Base-by-base conservation (phyloP, 2,888 invertebrate genomes). In the Drosophila demipolita region DNA sequence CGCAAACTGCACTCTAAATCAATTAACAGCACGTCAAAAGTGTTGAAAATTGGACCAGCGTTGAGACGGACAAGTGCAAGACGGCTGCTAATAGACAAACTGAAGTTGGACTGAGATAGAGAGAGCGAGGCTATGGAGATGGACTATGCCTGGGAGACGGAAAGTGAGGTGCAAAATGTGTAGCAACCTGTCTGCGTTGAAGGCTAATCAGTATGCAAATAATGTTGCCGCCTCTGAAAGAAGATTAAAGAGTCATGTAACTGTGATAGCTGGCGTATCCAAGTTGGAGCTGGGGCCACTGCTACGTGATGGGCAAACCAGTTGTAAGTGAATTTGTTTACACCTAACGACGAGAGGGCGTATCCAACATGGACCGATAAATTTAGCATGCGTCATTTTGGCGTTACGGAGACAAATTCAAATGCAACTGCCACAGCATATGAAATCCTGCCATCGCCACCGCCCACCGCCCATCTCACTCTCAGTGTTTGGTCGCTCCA, bases 141-240 rank as follows among this genome's bases (percentile, higher is more conserved):
- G 60, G 64, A 40, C 26, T 29, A 11, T 42, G 55, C 26, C 63
- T 58, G 52, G 33, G 29, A 49, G 58, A 54, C 60, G 66, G 58
- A 65, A 68, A 59, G 59, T 70, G 73, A 62, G 71, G 76, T 66
- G 76, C 69, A 87, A 70, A 75, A 73, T 70, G 69, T 74, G 74
- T 72, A 71, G 77, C 89, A 86, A 78, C 75, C 77, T 79, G 81
- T 81, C 78, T 66, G 69, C 78, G 79, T 78, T 78, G 78, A 90
- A 83, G 90, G 76, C 88, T 88, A 88, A 88, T 88, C 83, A 89
- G 81, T 90, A 90, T 89, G 91, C 91, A 91, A 91, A 91, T 89
- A 87, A 78, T 80, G 89, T 89, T 76, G 84, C 87, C 84, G 90
- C 87, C 90, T 77, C 83, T 83, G 76, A 78, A 70, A 63, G 66